Evolutionary conservation across 2,113 vertebrate species (phyloP).

Genomic region (Struthio camelus): DNA sequence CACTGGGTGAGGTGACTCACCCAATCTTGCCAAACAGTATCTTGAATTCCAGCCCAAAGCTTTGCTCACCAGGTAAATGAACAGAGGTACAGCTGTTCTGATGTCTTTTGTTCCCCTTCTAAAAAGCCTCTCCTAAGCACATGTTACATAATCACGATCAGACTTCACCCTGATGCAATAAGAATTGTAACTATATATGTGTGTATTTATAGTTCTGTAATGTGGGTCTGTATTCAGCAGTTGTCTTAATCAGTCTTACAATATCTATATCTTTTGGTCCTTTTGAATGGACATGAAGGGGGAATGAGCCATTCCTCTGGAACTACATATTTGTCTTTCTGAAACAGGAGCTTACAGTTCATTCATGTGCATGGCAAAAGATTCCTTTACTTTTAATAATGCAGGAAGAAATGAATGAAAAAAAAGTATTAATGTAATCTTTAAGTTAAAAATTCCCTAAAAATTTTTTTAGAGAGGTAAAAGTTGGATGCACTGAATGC

Average conservation of each 20-base stretch:
- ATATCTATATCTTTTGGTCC: neutral
- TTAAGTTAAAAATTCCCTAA: neutral
- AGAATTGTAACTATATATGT: neutral
- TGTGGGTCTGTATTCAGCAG: neutral
- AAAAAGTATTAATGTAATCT: neutral
- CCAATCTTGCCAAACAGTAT: neutral
- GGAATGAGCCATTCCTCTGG: neutral
- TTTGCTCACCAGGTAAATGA: constrained; percentile 27
- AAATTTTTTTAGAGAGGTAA: neutral
- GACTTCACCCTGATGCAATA: neutral
- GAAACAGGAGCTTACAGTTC: neutral
- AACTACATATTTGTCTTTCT: neutral
- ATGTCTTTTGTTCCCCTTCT: constrained; percentile 45
- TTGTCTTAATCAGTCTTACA: neutral
- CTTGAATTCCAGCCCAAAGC: neutral
- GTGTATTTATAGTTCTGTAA: neutral
- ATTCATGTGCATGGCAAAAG: neutral
- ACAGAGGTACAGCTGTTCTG: constrained; percentile 35
- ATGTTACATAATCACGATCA: neutral
- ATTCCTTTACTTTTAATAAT: neutral
- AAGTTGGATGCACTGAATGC: neutral
- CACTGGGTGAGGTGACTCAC: neutral
- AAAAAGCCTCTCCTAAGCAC: neutral
- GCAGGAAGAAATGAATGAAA: neutral
- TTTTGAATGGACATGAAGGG: neutral